Conservation (phyloP, 2,888 invertebrate species). For the Platycheirus albimanus region DNA sequence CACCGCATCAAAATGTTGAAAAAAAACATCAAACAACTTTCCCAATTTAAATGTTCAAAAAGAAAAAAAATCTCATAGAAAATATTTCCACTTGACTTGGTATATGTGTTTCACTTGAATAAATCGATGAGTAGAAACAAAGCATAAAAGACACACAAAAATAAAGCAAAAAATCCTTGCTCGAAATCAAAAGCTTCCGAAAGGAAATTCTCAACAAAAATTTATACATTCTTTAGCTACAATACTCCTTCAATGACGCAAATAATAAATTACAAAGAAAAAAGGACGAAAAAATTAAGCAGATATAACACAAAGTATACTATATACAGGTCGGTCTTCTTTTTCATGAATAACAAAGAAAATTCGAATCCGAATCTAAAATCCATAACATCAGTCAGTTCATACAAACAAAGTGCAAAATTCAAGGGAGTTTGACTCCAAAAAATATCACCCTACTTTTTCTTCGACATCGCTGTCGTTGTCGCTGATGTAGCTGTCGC, state of each 20-base stretch:
- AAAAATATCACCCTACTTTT: slow-evolving; percentile 43
- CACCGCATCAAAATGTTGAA: slow-evolving; percentile 1
- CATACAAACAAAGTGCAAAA: slow-evolving; percentile 63
- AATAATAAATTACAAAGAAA: slow-evolving; percentile 47
- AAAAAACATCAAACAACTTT: slow-evolving; percentile 42
- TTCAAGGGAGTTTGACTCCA: slow-evolving; percentile 54
- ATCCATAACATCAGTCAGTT: slow-evolving; percentile 53
- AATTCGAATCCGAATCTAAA: slow-evolving; percentile 29
- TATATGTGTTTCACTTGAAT: slow-evolving; percentile 57
- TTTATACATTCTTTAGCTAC: too few species aligned
- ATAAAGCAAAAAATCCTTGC: slow-evolving; percentile 8
- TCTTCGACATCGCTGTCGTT: not conserved
- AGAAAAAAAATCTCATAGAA: slow-evolving; percentile 18
- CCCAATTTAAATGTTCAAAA: slow-evolving; percentile 50
- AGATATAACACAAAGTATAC: slow-evolving; percentile 53
- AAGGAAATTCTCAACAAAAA: slow-evolving; percentile 48
- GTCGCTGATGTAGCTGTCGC: too few species aligned
- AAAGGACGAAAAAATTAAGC: slow-evolving; percentile 35
- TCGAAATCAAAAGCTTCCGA: slow-evolving; percentile 60
- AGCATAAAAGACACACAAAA: slow-evolving; percentile 10
- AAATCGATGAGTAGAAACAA: slow-evolving; percentile 62
- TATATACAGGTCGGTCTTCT: slow-evolving; percentile 15
- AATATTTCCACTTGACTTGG: slow-evolving; percentile 61
- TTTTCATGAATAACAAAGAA: slow-evolving; percentile 67
- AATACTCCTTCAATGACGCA: slow-evolving; percentile 31